Evolutionary conservation across 2,888 invertebrate genomes (phyloP).

Genomic region (Vesta saturnalis): DNA sequence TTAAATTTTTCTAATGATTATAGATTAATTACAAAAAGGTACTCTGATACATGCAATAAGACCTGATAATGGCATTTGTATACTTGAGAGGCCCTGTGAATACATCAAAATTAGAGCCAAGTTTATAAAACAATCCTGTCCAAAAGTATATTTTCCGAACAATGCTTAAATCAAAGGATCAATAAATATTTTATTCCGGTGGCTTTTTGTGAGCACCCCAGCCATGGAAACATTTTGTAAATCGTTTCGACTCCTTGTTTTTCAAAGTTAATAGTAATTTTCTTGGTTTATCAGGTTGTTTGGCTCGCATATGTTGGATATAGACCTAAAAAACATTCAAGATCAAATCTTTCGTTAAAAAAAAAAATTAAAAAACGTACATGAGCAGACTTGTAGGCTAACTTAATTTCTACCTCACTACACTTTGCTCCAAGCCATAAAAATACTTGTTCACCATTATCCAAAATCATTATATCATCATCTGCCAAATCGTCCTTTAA

Average conservation of each 20-base stretch:
- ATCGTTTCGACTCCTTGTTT: conserved; percentile 93
- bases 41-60: too few relatives aligned
- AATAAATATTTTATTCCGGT: conserved; percentile 70
- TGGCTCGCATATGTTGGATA: conserved; percentile 95
- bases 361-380: conserved; percentile 65
- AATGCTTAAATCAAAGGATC: too few relatives aligned
- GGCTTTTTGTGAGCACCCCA: conserved; percentile 92
- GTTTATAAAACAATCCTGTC: too few relatives aligned
- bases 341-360: too few relatives aligned
- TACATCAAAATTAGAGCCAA: too few relatives aligned
- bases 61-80: too few relatives aligned
- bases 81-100: too few relatives aligned
- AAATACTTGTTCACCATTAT: conserved; percentile 98
- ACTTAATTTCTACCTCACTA: conserved; percentile 98
- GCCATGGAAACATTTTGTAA: conserved; percentile 98
- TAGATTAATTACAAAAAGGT: too few relatives aligned
- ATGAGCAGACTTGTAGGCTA: conserved; percentile 98
- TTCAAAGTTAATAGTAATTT: conserved; percentile 95
- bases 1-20: too few relatives aligned
- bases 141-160: too few relatives aligned
- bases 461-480: conserved; percentile 99
- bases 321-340: conserved; percentile 95
- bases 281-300: conserved; percentile 90
- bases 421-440: conserved; percentile 97
- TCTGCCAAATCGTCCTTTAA: conserved; percentile 95